phyloP scores from a whole-genome alignment of 2,113 vertebrate genomes.

The Boleophthalmus pectinirostris region DNA sequence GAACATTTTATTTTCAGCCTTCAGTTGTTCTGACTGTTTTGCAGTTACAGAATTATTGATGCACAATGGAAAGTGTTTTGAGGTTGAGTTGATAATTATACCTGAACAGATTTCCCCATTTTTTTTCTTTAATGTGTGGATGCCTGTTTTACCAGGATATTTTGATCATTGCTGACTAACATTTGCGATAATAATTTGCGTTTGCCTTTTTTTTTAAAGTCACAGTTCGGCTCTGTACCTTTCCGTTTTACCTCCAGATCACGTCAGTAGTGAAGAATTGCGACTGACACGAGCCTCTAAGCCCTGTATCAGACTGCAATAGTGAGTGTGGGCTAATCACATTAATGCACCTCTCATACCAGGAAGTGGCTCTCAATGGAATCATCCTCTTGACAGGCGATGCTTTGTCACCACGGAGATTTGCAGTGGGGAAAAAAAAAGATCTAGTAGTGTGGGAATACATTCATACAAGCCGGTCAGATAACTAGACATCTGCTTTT shows the following conservation, averaged over 20 bases:
- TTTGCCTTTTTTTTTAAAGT: constrained; percentile 12
- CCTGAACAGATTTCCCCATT: no score
- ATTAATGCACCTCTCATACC: constrained; percentile 69
- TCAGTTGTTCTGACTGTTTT: no score
- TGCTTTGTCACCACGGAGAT: constrained; percentile 60
- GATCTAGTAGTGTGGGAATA: constrained; percentile 26
- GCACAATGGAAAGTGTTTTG: no score
- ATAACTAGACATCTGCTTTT: constrained; percentile 50
- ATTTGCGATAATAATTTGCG: constrained; percentile 1
- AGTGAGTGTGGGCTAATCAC: constrained; percentile 68
- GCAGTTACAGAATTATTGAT: no score
- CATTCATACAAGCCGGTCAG: constrained; percentile 34
- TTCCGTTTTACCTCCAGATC: constrained; percentile 55
- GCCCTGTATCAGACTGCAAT: constrained; percentile 52
- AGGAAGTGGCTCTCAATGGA: constrained; percentile 64
- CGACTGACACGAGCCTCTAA: constrained; percentile 46
- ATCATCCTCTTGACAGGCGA: constrained; percentile 63
- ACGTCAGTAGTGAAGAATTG: constrained; percentile 47
- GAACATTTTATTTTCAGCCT: no score
- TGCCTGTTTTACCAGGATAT: not conserved
- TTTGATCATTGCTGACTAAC: constrained; percentile 7
- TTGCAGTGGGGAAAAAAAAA: constrained; percentile 17
- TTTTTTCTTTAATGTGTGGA: not conserved
- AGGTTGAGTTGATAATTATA: no score
- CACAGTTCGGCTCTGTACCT: constrained; percentile 18